Evolutionary conservation across 2,797 vertebrate genomes (phyloP).

Genomic region (Valencia hispanica): DNA sequence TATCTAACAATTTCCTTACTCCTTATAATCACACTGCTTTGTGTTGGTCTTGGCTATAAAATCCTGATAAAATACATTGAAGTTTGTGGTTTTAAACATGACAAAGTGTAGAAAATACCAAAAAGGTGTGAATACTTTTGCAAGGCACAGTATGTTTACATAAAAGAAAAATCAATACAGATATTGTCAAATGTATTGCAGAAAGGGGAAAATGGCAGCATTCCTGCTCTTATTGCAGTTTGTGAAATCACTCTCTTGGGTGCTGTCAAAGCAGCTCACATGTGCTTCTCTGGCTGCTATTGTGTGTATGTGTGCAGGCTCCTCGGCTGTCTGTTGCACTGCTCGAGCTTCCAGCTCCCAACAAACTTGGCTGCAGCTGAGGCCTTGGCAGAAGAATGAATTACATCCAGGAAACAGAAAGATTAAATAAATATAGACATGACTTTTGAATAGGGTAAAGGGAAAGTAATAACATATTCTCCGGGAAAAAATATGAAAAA

Average conservation of each 20-base stretch:
- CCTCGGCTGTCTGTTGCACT: slow-evolving; percentile 73
- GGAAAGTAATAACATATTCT: not conserved
- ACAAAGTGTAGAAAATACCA: not conserved
- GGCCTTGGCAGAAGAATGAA: slow-evolving; percentile 41
- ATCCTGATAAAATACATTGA: not conserved
- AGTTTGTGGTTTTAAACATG: not conserved
- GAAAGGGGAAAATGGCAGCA: slow-evolving; percentile 60
- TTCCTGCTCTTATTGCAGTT: slow-evolving; percentile 72
- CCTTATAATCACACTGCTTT: not conserved
- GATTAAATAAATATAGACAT: slow-evolving; percentile 17
- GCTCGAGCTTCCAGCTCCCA: slow-evolving; percentile 43
- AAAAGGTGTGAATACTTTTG: not conserved
- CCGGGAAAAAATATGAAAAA: not conserved
- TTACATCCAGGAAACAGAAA: slow-evolving; percentile 43
- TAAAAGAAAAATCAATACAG: not conserved
- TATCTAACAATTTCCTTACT: not conserved
- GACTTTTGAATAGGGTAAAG: not conserved
- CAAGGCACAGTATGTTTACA: not conserved
- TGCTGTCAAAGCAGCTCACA: slow-evolving; percentile 66
- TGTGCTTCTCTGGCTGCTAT: slow-evolving; percentile 30
- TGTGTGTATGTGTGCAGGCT: slow-evolving; percentile 20
- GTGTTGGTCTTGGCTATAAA: not conserved
- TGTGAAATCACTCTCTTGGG: slow-evolving; percentile 68
- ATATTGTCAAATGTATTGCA: slow-evolving; percentile 17
- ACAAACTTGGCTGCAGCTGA: slow-evolving; percentile 43